phyloP scores from a whole-genome alignment of 2,797 vertebrate genomes.

The Pangasius macronema region DNA sequence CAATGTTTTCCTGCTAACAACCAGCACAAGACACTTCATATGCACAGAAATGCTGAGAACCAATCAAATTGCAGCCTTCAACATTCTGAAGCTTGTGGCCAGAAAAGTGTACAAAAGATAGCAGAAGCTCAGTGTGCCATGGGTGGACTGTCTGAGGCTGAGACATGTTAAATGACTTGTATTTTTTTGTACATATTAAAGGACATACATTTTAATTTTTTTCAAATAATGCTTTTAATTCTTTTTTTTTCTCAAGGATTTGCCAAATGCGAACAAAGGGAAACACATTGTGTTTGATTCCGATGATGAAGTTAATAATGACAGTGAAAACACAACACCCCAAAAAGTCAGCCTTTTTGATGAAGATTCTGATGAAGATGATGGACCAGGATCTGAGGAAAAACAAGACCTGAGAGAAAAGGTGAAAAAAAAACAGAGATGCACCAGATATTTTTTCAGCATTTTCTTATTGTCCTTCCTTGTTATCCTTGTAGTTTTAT shows the following conservation, averaged over 20 bases:
- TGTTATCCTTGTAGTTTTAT: neutral
- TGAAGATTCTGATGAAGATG: slow-evolving; percentile 49
- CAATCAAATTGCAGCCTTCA: neutral
- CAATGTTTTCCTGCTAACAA: neutral
- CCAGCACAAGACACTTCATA: neutral
- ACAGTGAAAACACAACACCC: slow-evolving; percentile 8
- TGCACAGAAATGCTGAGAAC: neutral
- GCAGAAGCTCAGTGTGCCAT: neutral
- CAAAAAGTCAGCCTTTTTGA: slow-evolving; percentile 54
- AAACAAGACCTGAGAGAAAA: slow-evolving; percentile 51
- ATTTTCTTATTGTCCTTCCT: neutral
- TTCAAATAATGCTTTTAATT: neutral
- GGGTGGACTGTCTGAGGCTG: neutral
- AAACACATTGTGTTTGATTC: slow-evolving; percentile 88
- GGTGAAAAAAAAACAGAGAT: slow-evolving; percentile 29
- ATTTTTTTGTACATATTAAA: neutral
- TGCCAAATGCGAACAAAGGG: slow-evolving; percentile 65
- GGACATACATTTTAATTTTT: neutral
- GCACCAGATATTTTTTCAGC: neutral
- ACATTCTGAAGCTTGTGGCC: neutral
- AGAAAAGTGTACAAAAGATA: neutral
- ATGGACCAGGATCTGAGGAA: slow-evolving; percentile 29
- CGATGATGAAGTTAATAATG: slow-evolving; percentile 74
- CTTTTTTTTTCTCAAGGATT: slow-evolving; percentile 70
- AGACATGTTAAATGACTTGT: neutral